Evolutionary conservation across 2,888 invertebrate genomes (phyloP).

Genomic region (Caenorhabditis angaria): DNA sequence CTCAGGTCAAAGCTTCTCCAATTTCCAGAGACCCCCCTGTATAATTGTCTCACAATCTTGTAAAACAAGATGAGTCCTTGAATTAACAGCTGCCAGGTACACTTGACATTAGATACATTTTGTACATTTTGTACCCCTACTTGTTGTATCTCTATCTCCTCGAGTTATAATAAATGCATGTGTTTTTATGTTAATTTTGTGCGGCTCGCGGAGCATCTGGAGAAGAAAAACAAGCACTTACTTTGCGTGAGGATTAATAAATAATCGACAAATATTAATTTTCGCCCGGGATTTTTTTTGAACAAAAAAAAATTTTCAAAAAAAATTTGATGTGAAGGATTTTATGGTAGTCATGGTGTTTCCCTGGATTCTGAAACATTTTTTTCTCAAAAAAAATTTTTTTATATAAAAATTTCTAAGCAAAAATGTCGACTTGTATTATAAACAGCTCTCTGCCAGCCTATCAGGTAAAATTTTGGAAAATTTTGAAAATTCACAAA

Average conservation of each 20-base stretch:
- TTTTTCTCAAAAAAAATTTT: not conserved
- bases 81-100: not conserved
- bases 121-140: not conserved
- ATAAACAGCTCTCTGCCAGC: not conserved
- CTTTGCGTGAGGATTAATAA: constrained; percentile 4
- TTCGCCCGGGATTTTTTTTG: not conserved
- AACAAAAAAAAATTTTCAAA: too few species aligned
- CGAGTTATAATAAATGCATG: not conserved
- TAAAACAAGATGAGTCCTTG: too few species aligned
- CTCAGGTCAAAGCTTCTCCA: not conserved
- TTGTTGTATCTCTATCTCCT: too few species aligned
- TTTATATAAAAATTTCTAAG: not conserved
- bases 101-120: constrained; percentile 2
- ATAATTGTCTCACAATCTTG: not conserved
- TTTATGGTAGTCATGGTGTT: not conserved
- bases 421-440: not conserved
- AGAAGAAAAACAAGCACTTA: not conserved
- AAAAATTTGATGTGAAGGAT: too few species aligned
- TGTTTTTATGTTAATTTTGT: not conserved
- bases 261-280: not conserved
- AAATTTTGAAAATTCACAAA: too few species aligned
- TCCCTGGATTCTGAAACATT: not conserved
- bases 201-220: not conserved
- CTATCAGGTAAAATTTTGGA: not conserved
- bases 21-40: not conserved